Evolutionary conservation across 2,888 invertebrate species (phyloP), one percentile per base, ranked within the genome.

Genomic region (Lasioglossum calceatum): DNA sequence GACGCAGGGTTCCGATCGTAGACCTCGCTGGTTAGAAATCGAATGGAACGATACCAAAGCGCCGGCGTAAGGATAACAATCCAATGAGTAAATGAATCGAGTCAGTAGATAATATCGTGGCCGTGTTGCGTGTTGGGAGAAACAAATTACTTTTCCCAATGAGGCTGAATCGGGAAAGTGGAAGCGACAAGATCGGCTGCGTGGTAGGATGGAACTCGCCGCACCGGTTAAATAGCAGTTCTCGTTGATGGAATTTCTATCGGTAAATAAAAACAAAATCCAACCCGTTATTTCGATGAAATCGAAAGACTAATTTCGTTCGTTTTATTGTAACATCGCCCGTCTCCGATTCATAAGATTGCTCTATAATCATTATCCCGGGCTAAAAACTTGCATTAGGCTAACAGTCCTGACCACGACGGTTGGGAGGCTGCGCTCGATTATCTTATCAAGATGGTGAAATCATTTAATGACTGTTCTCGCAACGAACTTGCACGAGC

Each of bases 381-480:
- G 23, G 47, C 8, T 50, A 79, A 75, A 84, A 50, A 70, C 47
- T 84, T 50, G 50, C 50, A 78, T 61, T 42, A 39, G 44, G 50
- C n/a, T 76, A 82, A 83, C 50, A 23, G 71, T 44, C 75, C 75
- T 14, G 44, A 50, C 50, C 32, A 54, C 42, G 50, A 47, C 42
- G 27, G 75, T 5, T 64, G n/a, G 42, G 32, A 72, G 54, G n/a
- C 42, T 54, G 36, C n/a, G 50, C 54, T 67, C 84, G 64, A 80
- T 76, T 84, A 80, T 84, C 76, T 85, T 84, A 84, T 85, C 84
- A 80, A 80, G 85, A 84, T 85, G 79, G 84, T 42, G 85, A 84
- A 85, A 85, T 84, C 85, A 54, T 73, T 84, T 84, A 85, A 84
- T 77, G 85, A 67, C 64, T 19, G 47, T 44, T 77, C 44, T 84